Conservation (phyloP, 1,140 invertebrate species). For the Bombus superbus region DNA sequence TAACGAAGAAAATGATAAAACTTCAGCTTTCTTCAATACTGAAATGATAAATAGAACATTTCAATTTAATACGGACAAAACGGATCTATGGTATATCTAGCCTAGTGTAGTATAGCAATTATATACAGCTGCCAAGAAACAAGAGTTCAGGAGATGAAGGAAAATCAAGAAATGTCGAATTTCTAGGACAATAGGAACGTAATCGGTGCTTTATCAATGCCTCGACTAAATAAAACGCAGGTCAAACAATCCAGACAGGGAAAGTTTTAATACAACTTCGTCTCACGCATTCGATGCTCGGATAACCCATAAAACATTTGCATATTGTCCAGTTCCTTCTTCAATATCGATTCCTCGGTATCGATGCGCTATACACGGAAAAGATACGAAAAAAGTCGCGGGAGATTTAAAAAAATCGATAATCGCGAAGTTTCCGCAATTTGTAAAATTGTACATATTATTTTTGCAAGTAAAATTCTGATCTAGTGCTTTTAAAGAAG, state of each 20-base stretch:
- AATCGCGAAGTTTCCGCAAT: neutral
- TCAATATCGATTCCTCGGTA: neutral
- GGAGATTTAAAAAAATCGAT: neutral
- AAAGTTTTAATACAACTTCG: neutral
- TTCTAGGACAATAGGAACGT: neutral
- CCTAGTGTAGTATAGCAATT: too few species aligned
- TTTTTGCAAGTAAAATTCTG: neutral
- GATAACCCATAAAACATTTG: neutral
- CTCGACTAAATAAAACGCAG: neutral
- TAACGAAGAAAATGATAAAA: too few species aligned
- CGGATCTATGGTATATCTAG: too few species aligned
- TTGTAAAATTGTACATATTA: neutral
- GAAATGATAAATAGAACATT: too few species aligned
- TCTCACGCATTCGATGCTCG: neutral
- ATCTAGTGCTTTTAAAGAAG: neutral
- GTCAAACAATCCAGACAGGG: neutral
- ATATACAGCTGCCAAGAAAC: too few species aligned
- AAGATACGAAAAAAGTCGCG: neutral
- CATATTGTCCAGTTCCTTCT: neutral
- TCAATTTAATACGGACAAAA: too few species aligned
- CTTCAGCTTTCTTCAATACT: too few species aligned
- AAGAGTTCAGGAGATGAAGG: neutral
- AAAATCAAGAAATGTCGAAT: neutral
- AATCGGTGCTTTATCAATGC: neutral
- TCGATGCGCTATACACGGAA: neutral